Percentiles rank a stretch among this genome's conserved stretches.
phyloP scores from a whole-genome alignment of 2,888 invertebrate species.

The Brenthis hecate region DNA sequence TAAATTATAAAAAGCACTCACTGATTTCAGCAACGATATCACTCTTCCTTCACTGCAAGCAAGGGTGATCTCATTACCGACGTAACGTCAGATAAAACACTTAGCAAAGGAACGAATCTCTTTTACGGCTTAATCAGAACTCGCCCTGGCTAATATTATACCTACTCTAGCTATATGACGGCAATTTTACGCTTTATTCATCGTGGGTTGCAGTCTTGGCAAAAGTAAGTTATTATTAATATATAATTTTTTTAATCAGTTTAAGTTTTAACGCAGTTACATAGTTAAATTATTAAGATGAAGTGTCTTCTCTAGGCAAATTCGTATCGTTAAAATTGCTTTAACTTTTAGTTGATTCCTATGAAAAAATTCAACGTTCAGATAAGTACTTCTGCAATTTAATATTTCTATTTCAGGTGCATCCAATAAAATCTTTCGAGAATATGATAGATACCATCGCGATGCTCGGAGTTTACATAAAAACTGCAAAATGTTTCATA shows the following conservation, averaged over 20 bases:
- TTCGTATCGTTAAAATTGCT: too few species aligned
- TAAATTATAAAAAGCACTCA: too few species aligned
- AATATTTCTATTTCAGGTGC: too few species aligned
- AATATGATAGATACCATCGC: not conserved
- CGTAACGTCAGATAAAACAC: conserved; percentile 61
- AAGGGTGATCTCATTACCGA: conserved; percentile 65
- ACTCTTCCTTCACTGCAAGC: conserved; percentile 35
- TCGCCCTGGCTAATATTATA: conserved; percentile 57
- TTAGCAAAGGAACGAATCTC: conserved; percentile 74
- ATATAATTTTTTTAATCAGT: too few species aligned
- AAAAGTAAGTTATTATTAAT: too few species aligned
- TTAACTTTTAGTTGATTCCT: too few species aligned
- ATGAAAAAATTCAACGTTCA: too few species aligned
- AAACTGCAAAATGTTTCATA: conserved; percentile 1
- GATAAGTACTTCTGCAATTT: too few species aligned
- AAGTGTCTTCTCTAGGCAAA: too few species aligned
- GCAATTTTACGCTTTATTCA: conserved; percentile 30
- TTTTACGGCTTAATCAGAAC: conserved; percentile 79
- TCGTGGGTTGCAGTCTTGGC: conserved; percentile 17
- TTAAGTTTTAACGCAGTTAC: too few species aligned
- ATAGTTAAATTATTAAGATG: too few species aligned
- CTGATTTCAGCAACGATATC: conserved; percentile 6
- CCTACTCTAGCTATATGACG: conserved; percentile 10
- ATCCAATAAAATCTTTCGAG: not conserved
- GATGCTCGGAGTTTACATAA: not conserved